Evolutionary conservation across 2,888 invertebrate genomes (phyloP).

Genomic region (Parascotia fuliginaria): DNA sequence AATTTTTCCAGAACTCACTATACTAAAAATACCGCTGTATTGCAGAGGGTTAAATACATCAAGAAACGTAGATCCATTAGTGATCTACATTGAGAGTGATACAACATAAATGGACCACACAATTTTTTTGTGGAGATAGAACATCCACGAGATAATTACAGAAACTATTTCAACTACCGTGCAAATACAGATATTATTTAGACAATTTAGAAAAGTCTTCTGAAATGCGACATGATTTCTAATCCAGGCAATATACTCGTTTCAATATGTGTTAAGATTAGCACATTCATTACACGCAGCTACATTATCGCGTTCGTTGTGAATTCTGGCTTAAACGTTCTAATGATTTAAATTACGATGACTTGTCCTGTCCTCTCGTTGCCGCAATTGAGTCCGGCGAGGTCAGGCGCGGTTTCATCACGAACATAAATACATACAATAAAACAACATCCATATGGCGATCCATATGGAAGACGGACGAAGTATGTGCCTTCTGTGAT

Average conservation of each 20-base stretch:
- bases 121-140: no score
- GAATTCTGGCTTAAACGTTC: conserved; percentile 44
- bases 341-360: conserved; percentile 78
- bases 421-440: conserved; percentile 67
- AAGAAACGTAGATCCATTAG: no score
- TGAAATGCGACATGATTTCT: conserved; percentile 1
- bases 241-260: not conserved
- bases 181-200: conserved; percentile 4
- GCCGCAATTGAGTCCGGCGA: conserved; percentile 72
- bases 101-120: no score
- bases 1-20: no score
- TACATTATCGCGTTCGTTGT: conserved; percentile 15
- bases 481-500: conserved; percentile 24
- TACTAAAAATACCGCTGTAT: no score
- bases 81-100: no score
- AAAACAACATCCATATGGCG: conserved; percentile 59
- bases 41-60: no score
- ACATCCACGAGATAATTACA: no score
- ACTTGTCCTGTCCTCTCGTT: conserved; percentile 70
- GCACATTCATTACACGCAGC: conserved; percentile 25
- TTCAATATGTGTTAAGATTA: conserved; percentile 22
- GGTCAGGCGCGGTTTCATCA: conserved; percentile 77
- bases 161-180: no score
- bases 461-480: conserved; percentile 31
- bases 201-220: conserved; percentile 1